These are phyloP conservation scores for Acromyrmex echinatior DNA, from an alignment of 1,140 invertebrate genomes.

Conservation along the genomic window DNA sequence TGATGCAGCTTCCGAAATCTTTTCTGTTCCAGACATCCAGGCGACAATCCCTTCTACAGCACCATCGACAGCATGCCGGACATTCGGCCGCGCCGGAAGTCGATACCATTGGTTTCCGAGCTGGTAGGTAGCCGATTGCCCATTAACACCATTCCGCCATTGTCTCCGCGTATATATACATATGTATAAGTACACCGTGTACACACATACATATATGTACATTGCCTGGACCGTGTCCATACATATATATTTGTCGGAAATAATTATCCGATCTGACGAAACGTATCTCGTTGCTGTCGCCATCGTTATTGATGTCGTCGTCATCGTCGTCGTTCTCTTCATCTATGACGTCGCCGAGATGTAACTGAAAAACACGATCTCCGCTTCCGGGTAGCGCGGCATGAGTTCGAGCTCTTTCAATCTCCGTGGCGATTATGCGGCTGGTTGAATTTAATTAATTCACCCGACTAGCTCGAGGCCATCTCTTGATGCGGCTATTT, in stretches of 20 bases:
- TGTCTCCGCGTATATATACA: conserved; percentile 65
- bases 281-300: conserved; percentile 61
- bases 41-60: conserved; percentile 99
- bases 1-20: conserved; percentile 41
- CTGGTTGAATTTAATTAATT: conserved; percentile 49
- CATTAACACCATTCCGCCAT: conserved; percentile 54
- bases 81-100: conserved; percentile 97
- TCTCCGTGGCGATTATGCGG: conserved; percentile 12
- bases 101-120: conserved; percentile 99
- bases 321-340: conserved; percentile 27
- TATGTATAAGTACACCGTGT: conserved; percentile 64
- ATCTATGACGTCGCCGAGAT: conserved; percentile 14
- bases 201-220: conserved; percentile 65
- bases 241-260: conserved; percentile 76
- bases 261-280: conserved; percentile 77
- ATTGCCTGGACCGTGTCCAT: conserved; percentile 74
- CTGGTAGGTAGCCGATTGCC: conserved; percentile 93
- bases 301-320: conserved; percentile 8
- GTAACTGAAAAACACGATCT: not conserved
- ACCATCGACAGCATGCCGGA: conserved; percentile 99
- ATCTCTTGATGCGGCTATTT: conserved; percentile 13
- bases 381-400: too few species aligned
- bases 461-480: conserved; percentile 27
- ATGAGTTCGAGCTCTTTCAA: conserved; percentile 17
- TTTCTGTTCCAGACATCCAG: conserved; percentile 91